Evolutionary conservation across 2,113 vertebrate genomes (phyloP).

Genomic region (Zeus faber): DNA sequence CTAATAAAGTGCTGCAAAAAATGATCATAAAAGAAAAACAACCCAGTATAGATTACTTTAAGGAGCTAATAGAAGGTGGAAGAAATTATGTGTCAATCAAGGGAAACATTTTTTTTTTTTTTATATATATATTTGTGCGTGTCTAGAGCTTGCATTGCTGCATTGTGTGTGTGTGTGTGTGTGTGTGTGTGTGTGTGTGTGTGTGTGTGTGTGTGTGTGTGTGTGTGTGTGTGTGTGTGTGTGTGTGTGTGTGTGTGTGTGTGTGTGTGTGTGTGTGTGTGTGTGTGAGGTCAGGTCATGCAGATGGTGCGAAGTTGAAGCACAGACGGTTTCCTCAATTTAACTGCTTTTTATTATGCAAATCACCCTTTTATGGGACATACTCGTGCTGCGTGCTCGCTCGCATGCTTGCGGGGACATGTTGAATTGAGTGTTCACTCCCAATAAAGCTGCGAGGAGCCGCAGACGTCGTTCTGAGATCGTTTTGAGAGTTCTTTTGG

Average conservation of each 20-base stretch:
- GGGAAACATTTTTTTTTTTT: conserved; percentile 22
- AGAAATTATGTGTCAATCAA: too few relatives aligned
- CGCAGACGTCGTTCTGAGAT: conserved; percentile 19
- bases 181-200: conserved; percentile 9
- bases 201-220: conserved; percentile 3
- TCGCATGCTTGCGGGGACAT: conserved; percentile 8
- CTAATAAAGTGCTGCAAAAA: too few relatives aligned
- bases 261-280: conserved; percentile 28
- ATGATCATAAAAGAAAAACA: too few relatives aligned
- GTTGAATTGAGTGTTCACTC: conserved; percentile 35
- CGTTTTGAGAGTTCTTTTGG: neutral
- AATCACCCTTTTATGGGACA: conserved; percentile 69
- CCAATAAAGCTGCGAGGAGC: conserved; percentile 38
- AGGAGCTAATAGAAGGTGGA: too few relatives aligned
- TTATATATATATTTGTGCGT: neutral
- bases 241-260: conserved; percentile 9
- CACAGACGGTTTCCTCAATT: conserved; percentile 75
- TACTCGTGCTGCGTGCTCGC: conserved; percentile 21
- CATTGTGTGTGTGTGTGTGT: too few relatives aligned
- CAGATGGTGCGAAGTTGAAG: conserved; percentile 76
- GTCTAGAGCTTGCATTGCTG: neutral
- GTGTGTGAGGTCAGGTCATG: conserved; percentile 71
- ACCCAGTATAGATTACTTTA: too few relatives aligned
- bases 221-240: conserved; percentile 12
- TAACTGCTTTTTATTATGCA: conserved; percentile 77